Evolutionary conservation across 1,140 invertebrate genomes (phyloP), one percentile per base, ranked within the genome.

Genomic region (Telenomus remus): DNA sequence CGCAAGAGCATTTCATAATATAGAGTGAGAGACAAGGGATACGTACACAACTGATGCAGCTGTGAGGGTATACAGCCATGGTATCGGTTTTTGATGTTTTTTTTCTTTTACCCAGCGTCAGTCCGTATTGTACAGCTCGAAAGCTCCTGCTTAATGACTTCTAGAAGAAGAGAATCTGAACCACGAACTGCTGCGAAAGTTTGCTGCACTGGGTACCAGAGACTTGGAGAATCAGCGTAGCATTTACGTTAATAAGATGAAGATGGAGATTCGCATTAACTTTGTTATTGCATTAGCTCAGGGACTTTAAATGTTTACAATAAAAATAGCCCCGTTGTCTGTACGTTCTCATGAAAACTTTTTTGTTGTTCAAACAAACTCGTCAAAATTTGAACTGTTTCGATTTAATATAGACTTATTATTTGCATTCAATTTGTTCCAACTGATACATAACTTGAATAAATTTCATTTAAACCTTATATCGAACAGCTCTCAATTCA

Each of bases 221-320:
- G 56, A 66, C 63, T 74, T 57, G 11, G 57, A 57, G 57, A 68
- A 68, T 61, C 57, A 55, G 47, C 64, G 47, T 14, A 56, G 56
- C 66, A 68, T 68, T 75, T 68, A 63, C 63, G 71, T 59, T 68
- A 68, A 68, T 60, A 61, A 61, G 66, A 60, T 60, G 50, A 66
- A 74, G 63, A 56, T 44, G 56, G 39, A 63, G 46, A 50, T 35
- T 63, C 61, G 46, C 56, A 63, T 75, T 75, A 68, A 63, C 71
- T 68, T 68, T 68, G 71, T 75, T 75, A 75, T 75, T 68, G 57
- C 57, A 48, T 64, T 66, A 68, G 42, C 51, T 75, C 63, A 75
- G 54, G 59, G 57, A 64, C 55, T 75, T 57, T 57, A 75, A 63
- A 47, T 61, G 50, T 44, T 65, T 50, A 27, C 56, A 50, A 63